phyloP scores from a whole-genome alignment of 2,113 vertebrate species.

The Donacobius atricapilla region DNA sequence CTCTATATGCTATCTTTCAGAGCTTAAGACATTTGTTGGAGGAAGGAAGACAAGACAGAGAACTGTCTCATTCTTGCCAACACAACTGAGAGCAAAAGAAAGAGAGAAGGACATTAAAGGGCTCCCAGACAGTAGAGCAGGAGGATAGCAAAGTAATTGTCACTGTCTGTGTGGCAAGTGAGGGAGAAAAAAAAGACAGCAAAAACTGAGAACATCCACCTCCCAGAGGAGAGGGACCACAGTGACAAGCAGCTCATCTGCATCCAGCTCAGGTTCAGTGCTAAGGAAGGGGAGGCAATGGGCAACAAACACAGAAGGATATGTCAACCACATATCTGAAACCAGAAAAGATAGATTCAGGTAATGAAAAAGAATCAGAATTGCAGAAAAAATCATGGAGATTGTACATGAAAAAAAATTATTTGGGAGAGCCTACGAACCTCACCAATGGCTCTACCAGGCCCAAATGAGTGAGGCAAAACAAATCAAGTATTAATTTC shows the following conservation, averaged over 20 bases:
- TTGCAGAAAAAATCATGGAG: neutral
- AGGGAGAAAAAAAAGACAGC: neutral
- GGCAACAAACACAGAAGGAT: neutral
- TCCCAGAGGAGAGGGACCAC: neutral
- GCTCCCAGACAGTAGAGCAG: neutral
- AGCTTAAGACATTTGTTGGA: neutral
- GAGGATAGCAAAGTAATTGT: neutral
- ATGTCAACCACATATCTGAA: neutral
- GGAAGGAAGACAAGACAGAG: neutral
- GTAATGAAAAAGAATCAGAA: neutral
- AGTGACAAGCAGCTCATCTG: neutral
- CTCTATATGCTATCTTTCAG: neutral
- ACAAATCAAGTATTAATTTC: neutral
- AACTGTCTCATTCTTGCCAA: neutral
- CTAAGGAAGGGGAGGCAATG: neutral
- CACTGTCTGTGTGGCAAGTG: neutral
- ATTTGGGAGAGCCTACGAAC: neutral
- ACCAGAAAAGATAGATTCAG: neutral
- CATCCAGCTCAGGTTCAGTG: neutral
- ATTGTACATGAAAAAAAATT: neutral
- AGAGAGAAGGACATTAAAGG: neutral
- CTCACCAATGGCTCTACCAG: neutral
- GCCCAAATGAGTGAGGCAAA: neutral
- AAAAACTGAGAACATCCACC: neutral
- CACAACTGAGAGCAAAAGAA: neutral